Conservation (phyloP, 2,113 vertebrate species). For the Pionites leucogaster region DNA sequence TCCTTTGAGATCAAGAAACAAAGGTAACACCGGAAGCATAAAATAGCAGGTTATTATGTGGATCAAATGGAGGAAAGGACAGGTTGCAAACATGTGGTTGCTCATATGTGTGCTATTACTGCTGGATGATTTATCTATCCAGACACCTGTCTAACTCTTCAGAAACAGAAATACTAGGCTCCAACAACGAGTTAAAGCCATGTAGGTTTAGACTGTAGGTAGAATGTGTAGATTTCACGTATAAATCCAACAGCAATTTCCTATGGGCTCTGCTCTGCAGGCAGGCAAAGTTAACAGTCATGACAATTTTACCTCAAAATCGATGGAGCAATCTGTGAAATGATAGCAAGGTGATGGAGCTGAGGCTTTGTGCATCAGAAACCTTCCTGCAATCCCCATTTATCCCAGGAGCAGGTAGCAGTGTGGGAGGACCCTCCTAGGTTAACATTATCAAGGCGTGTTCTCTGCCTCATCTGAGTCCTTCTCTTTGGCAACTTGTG, state of each 20-base stretch:
- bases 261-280: background rate
- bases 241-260: background rate
- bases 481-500: background rate
- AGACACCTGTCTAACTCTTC: background rate
- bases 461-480: background rate
- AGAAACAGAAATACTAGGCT: background rate
- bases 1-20: background rate
- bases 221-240: background rate
- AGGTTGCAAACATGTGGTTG: background rate
- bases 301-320: background rate
- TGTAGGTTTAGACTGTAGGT: background rate
- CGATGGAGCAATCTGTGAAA: background rate
- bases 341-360: background rate
- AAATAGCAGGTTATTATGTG: background rate
- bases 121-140: background rate
- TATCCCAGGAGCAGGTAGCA: background rate
- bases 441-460: background rate
- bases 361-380: background rate
- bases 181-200: background rate
- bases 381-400: background rate
- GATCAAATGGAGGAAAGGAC: background rate
- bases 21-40: background rate
- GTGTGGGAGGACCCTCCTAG: background rate
- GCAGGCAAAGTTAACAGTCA: background rate
- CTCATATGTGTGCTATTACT: background rate